Conservation (phyloP, 2,888 invertebrate species). For the Theodoxus fluviatilis region DNA sequence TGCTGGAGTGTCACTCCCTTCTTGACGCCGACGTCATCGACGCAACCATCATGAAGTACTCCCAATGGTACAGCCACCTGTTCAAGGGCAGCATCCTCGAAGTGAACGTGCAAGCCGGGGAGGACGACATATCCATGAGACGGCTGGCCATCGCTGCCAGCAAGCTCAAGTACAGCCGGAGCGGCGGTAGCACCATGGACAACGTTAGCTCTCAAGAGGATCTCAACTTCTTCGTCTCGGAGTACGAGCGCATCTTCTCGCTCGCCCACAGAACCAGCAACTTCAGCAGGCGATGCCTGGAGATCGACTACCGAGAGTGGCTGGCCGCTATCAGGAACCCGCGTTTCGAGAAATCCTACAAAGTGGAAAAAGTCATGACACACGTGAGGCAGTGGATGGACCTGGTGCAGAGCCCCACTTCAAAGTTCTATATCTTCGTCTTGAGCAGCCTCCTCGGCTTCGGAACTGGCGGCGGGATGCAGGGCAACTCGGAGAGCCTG, state of each 20-base stretch:
- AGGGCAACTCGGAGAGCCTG: no score
- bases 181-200: no score
- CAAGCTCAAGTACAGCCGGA: conserved; percentile 35
- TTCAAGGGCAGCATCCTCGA: conserved; percentile 30
- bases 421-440: conserved; percentile 39
- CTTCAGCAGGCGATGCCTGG: conserved; percentile 31
- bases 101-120: conserved; percentile 19
- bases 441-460: conserved; percentile 39
- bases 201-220: no score
- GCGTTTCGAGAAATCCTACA: conserved; percentile 31
- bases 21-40: conserved; percentile 31
- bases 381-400: conserved; percentile 38
- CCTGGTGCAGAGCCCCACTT: conserved; percentile 33
- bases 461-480: no score
- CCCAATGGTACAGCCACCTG: conserved; percentile 35
- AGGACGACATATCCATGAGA: conserved; percentile 27
- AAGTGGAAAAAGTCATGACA: conserved; percentile 36
- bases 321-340: conserved; percentile 40
- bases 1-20: conserved; percentile 40
- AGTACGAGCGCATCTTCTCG: conserved; percentile 38
- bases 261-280: conserved; percentile 24
- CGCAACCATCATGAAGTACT: conserved; percentile 24
- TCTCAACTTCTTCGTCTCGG: conserved; percentile 30
- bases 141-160: conserved; percentile 34
- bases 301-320: conserved; percentile 43